Evolutionary conservation across 2,797 vertebrate genomes (phyloP).

Genomic region (Channallabes apus): DNA sequence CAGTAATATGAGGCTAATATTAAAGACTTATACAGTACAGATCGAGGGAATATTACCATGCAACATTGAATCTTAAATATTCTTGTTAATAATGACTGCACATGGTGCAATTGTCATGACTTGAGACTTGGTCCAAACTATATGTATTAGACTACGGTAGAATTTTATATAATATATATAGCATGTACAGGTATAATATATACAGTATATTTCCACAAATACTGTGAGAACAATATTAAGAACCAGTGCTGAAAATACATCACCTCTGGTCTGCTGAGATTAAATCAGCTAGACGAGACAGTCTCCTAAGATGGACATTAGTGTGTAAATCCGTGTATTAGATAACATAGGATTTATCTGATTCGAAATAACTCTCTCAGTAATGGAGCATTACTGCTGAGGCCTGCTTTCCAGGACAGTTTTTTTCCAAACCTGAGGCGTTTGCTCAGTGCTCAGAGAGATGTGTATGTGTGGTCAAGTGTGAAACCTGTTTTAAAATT

Average conservation of each 20-base stretch:
- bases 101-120: background rate
- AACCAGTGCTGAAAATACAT: background rate
- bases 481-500: slow-evolving; percentile 16
- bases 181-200: too few relatives aligned
- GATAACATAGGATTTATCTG: slow-evolving; percentile 7
- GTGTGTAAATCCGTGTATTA: background rate
- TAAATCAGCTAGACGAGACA: background rate
- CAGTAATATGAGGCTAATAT: slow-evolving; percentile 16
- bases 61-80: too few relatives aligned
- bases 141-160: too few relatives aligned
- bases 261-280: background rate
- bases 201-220: background rate
- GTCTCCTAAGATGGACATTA: background rate
- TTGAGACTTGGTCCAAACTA: too few relatives aligned
- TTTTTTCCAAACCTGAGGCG: slow-evolving; percentile 1
- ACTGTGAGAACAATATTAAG: background rate
- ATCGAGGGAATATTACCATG: too few relatives aligned
- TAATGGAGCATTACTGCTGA: background rate
- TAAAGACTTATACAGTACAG: background rate
- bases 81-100: too few relatives aligned
- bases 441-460: slow-evolving; percentile 8
- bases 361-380: background rate
- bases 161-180: too few relatives aligned
- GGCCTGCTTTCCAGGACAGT: background rate
- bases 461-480: background rate